A percentile compares a stretch with the other conserved stretches of the same genome.
These are phyloP conservation scores for Sphinx pinastri DNA, from an alignment of 2,888 invertebrate genomes.

Conservation along the genomic window DNA sequence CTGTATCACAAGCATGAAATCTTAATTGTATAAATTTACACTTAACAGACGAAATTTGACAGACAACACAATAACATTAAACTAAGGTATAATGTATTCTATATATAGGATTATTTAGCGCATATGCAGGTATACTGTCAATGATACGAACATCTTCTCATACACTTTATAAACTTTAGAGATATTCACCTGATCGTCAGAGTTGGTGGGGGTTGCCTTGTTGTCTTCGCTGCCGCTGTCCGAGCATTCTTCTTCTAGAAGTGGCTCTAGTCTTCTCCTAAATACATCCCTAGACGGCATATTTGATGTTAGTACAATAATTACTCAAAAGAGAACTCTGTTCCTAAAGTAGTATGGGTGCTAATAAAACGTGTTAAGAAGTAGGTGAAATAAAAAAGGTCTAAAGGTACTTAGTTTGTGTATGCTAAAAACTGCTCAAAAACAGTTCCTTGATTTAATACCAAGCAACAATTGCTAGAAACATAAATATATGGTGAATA, in stretches of 20 bases:
- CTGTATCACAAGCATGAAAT: background rate
- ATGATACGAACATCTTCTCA: background rate
- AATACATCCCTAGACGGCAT: conserved; percentile 72
- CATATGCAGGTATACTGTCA: conserved; percentile 32
- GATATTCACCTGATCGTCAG: conserved; percentile 82
- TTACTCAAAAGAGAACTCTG: too few relatives aligned
- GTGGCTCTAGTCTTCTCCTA: conserved; percentile 90
- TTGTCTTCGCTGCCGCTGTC: conserved; percentile 84
- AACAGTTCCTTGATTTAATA: too few relatives aligned
- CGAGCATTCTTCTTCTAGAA: conserved; percentile 92
- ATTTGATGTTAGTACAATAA: background rate
- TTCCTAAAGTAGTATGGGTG: too few relatives aligned
- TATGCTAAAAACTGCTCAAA: too few relatives aligned
- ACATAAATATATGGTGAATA: too few relatives aligned
- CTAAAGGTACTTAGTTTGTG: too few relatives aligned
- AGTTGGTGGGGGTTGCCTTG: conserved; percentile 77
- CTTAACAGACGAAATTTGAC: conserved; percentile 10
- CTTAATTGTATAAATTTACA: background rate
- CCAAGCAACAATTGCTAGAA: too few relatives aligned
- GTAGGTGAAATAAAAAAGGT: background rate
- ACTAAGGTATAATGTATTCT: conserved; percentile 10
- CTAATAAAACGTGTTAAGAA: background rate
- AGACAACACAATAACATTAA: conserved; percentile 1
- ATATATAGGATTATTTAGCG: conserved; percentile 37
- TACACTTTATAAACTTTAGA: conserved; percentile 28